phyloP scores from a whole-genome alignment of 2,113 vertebrate genomes.

The Oryzias curvinotus region DNA sequence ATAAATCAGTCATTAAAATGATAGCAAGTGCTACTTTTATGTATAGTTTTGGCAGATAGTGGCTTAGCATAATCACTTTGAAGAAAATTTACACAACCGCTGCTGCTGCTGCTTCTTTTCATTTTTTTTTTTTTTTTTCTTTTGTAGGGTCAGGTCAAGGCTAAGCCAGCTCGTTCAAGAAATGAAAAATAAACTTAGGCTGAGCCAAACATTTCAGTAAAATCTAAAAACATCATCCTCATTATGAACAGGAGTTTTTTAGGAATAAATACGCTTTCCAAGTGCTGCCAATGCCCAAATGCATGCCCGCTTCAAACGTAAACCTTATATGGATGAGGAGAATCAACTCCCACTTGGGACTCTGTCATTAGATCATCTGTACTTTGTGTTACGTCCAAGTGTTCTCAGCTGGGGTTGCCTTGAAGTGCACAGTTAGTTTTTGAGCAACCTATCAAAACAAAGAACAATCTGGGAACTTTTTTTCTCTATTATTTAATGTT shows the following conservation, averaged over 20 bases:
- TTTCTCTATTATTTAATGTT: no score
- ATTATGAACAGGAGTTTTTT: background rate
- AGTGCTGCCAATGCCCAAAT: background rate
- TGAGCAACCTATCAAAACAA: no score
- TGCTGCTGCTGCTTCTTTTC: constrained; percentile 44
- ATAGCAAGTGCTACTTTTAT: constrained; percentile 16
- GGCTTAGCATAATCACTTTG: constrained; percentile 38
- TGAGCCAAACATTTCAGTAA: constrained; percentile 46
- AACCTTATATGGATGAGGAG: constrained; percentile 2
- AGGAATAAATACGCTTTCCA: background rate
- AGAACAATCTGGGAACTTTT: no score
- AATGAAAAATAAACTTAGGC: constrained; percentile 61
- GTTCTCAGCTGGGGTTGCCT: no score
- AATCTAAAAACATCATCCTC: constrained; percentile 26
- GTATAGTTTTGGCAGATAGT: constrained; percentile 21
- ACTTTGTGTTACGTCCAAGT: background rate
- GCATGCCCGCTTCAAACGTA: background rate
- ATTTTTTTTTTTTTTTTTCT: constrained; percentile 4
- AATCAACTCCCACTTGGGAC: background rate
- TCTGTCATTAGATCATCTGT: background rate
- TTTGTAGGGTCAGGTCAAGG: constrained; percentile 50
- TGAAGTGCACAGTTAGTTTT: no score
- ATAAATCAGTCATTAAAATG: constrained; percentile 50
- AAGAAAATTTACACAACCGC: constrained; percentile 69
- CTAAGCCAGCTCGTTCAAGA: constrained; percentile 33